phyloP scores from a whole-genome alignment of 2,113 vertebrate genomes.

The Orientallactaga bullata region DNA sequence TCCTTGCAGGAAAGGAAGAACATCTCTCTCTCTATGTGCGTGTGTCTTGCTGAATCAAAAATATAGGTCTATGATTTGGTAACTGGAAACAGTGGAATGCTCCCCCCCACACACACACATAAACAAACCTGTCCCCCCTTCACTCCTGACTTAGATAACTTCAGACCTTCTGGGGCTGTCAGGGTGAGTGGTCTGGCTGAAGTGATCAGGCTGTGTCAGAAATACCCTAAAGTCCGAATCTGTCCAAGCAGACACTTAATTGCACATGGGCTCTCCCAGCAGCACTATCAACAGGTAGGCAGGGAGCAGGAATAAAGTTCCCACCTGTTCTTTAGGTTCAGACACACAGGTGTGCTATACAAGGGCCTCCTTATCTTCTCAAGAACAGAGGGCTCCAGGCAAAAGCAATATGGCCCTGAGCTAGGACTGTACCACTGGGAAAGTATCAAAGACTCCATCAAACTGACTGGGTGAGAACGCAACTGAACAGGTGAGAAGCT shows the following conservation, averaged over 20 bases:
- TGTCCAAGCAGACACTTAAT: not conserved
- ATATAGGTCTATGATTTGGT: not conserved
- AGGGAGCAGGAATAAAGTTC: not conserved
- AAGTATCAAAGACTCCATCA: not conserved
- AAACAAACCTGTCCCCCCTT: not conserved
- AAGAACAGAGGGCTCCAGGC: not conserved
- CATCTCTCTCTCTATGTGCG: not conserved
- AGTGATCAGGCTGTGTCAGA: not conserved
- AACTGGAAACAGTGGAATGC: not conserved
- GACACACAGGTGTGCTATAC: not conserved
- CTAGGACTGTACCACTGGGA: not conserved
- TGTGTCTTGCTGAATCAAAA: not conserved
- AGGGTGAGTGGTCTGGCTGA: not conserved
- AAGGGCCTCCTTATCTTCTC: not conserved
- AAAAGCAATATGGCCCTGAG: not conserved
- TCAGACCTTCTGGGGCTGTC: not conserved
- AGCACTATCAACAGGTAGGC: constrained; percentile 35
- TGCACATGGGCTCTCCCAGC: not conserved
- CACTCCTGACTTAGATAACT: not conserved
- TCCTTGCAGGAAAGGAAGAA: not conserved
- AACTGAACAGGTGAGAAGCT: not conserved
- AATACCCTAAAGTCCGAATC: not conserved
- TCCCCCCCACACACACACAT: too few relatives aligned
- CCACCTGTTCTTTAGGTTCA: constrained; percentile 4
- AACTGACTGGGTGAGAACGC: not conserved